Percentiles rank a stretch among this genome's conserved stretches.
These are phyloP conservation scores for Diadegma fenestrale DNA, from an alignment of 2,888 invertebrate species.

Conservation along the genomic window DNA sequence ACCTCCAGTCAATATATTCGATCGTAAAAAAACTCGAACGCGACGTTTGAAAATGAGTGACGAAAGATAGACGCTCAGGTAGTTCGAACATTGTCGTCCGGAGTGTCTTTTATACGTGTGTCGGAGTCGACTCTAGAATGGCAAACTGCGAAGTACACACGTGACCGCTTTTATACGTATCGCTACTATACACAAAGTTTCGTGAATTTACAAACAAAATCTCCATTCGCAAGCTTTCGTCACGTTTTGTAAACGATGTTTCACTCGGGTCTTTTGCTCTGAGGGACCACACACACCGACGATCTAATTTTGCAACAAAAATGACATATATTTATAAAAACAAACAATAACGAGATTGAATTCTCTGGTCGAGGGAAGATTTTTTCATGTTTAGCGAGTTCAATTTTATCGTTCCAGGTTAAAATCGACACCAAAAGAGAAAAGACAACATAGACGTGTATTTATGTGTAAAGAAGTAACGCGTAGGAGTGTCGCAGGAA, in stretches of 20 bases:
- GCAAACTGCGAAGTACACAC: slow-evolving; percentile 16
- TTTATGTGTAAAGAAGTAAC: background rate
- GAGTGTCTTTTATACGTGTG: slow-evolving; percentile 48
- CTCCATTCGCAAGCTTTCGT: slow-evolving; percentile 20
- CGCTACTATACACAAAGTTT: slow-evolving; percentile 34
- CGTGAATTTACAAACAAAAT: background rate
- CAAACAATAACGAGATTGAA: background rate
- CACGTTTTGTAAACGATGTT: slow-evolving; percentile 40
- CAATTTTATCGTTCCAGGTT: background rate
- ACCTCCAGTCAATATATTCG: slow-evolving; percentile 58
- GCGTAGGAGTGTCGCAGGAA: background rate
- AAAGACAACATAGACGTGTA: background rate
- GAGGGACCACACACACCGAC: slow-evolving; percentile 38
- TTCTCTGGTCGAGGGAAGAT: background rate
- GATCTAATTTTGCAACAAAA: slow-evolving; percentile 25
- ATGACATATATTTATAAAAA: background rate
- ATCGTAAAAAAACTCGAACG: slow-evolving; percentile 34
- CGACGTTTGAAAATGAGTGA: slow-evolving; percentile 16
- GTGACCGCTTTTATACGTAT: slow-evolving; percentile 58
- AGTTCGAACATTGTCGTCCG: slow-evolving; percentile 34
- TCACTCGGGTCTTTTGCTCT: slow-evolving; percentile 45
- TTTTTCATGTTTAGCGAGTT: slow-evolving; percentile 18
- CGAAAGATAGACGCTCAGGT: slow-evolving; percentile 7
- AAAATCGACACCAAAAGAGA: background rate
- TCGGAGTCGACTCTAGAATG: slow-evolving; percentile 41